These are phyloP conservation scores for Drosophila pseudotakahashii DNA, from an alignment of 2,888 invertebrate species.

Conservation along the genomic window DNA sequence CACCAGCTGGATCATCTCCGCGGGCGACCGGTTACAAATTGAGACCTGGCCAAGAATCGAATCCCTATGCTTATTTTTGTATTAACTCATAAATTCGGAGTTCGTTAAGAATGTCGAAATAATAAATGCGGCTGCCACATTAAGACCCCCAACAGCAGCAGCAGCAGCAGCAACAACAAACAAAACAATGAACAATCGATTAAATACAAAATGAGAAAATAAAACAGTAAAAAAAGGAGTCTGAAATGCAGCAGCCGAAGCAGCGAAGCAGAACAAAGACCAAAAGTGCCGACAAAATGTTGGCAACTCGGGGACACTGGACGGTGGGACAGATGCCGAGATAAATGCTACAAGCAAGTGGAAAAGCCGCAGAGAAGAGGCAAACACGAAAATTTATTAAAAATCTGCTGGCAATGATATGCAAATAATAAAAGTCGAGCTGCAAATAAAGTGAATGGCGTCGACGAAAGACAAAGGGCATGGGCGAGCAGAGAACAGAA, in stretches of 20 bases:
- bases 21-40: constrained; percentile 68
- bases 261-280: constrained; percentile 45
- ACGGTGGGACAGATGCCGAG: constrained; percentile 53
- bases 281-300: constrained; percentile 63
- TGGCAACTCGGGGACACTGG: constrained; percentile 44
- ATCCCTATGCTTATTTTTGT: constrained; percentile 60
- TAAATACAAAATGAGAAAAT: constrained; percentile 68
- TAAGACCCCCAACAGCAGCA: constrained; percentile 60
- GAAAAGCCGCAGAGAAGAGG: constrained; percentile 32
- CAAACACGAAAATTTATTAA: constrained; percentile 73
- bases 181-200: constrained; percentile 80
- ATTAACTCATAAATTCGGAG: constrained; percentile 81
- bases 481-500: no score
- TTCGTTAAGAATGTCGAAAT: constrained; percentile 82
- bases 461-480: constrained; percentile 41
- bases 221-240: constrained; percentile 58
- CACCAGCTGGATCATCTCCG: constrained; percentile 29
- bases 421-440: constrained; percentile 52
- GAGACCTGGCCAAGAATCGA: constrained; percentile 42
- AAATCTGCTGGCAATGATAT: constrained; percentile 62
- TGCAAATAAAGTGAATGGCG: constrained; percentile 15
- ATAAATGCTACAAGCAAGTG: constrained; percentile 29
- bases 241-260: constrained; percentile 56
- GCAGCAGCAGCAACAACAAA: constrained; percentile 43
- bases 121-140: constrained; percentile 80